Evolutionary conservation across 2,888 invertebrate species (phyloP).

Genomic region (Sphinx pinastri): DNA sequence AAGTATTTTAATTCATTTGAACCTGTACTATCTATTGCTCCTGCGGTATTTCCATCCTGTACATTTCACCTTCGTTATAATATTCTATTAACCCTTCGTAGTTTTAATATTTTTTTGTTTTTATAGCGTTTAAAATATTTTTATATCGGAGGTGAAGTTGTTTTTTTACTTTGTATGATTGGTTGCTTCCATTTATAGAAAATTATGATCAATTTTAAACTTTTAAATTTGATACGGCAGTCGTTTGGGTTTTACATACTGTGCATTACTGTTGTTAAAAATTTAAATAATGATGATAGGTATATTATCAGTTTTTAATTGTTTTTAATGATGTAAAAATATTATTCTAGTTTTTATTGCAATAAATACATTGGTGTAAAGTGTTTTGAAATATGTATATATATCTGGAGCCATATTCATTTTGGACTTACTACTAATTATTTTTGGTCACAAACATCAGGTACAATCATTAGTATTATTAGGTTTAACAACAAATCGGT

Average conservation of each 20-base stretch:
- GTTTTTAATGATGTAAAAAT: too few relatives aligned
- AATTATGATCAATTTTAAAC: background rate
- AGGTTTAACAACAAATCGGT: conserved; percentile 30
- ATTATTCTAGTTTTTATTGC: too few relatives aligned
- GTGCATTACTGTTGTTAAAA: too few relatives aligned
- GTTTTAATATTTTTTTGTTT: background rate
- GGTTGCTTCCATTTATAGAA: background rate
- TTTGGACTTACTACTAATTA: background rate
- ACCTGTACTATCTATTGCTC: background rate
- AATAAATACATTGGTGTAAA: too few relatives aligned
- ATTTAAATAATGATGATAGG: too few relatives aligned
- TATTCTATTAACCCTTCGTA: background rate
- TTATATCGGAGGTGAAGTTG: background rate
- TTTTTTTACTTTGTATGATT: background rate
- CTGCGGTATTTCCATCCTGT: background rate
- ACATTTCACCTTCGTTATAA: background rate
- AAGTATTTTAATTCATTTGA: background rate
- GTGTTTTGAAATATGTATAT: background rate
- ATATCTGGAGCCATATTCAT: background rate
- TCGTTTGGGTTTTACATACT: too few relatives aligned
- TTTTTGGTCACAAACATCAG: conserved; percentile 44
- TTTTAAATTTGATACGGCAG: background rate
- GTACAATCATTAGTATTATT: conserved; percentile 44
- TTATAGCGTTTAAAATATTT: background rate
- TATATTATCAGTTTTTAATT: too few relatives aligned